Base-by-base conservation (phyloP, 1,140 invertebrate genomes). In the Zaprionus nigranus region DNA sequence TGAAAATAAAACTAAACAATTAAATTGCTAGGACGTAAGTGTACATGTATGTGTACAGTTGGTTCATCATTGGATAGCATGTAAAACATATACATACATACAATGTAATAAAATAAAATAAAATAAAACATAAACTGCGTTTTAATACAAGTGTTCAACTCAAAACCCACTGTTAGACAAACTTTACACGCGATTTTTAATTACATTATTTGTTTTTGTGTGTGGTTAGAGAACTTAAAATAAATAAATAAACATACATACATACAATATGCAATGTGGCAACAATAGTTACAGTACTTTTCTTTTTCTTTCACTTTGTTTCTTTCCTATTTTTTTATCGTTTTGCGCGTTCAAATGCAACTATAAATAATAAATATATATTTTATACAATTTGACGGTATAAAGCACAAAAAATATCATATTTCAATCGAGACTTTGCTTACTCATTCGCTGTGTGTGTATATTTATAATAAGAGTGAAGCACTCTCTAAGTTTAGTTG, bases 241-340 rank as follows among this genome's bases (percentile, higher is more conserved):
- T 90, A 66, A 66, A 66, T 66, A 90, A 90, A 90, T 90, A 90
- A 90, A 90, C 90, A 90, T 90, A 85, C 78, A 88, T 88, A 85
- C 71, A 88, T 79, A 82, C 60, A 84, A 68, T 88, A 88, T 86
- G 75, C 68, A 87, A 88, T 80, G 84, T 88, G 84, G 84, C 81
- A 87, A 87, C 85, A 90, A 90, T 88, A 88, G 85, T 90, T 88
- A 90, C 84, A 78, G 57, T 80, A 78, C 72, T 71, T 82, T 53
- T 62, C 64, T 74, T 79, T 54, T 57, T 15, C 53, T 61, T 75
- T 78, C n/a, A 26, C 67, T 60, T 56, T 60, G 30, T 13, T 53
- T 56, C 46, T 64, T 13, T 67, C 56, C 69, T 24, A 22, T 58
- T 66, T 60, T 57, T 38, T 60, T 83, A 82, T 75, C 78, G 66